These are phyloP conservation scores for Rhinolophus ferrumequinum DNA, from an alignment of 2,113 vertebrate genomes.

Conservation along the genomic window DNA sequence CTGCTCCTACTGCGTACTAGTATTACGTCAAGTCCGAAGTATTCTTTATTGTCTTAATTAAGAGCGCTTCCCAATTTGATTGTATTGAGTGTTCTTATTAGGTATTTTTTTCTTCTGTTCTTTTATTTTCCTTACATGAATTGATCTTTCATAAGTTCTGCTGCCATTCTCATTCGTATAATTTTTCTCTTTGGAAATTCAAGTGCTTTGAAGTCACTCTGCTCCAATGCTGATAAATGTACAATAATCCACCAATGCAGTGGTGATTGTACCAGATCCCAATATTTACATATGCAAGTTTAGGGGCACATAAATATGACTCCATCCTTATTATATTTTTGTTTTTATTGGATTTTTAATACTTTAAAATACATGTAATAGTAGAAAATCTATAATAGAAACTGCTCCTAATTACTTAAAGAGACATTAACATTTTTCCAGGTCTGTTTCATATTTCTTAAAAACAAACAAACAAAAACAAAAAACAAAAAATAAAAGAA, in stretches of 20 bases:
- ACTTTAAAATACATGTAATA: neutral
- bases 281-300: neutral
- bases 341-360: neutral
- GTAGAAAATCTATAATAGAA: neutral
- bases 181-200: neutral
- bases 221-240: neutral
- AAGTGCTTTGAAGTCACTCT: neutral
- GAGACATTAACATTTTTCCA: neutral
- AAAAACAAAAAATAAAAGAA: no score
- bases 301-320: neutral
- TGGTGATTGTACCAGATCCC: neutral
- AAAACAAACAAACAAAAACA: neutral
- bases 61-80: neutral
- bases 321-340: neutral
- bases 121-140: neutral
- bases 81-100: neutral
- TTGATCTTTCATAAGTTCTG: neutral
- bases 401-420: neutral
- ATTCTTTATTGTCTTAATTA: neutral
- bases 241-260: neutral
- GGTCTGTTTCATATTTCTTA: neutral
- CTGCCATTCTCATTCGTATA: neutral
- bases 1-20: neutral
- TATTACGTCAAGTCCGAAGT: neutral
- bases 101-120: neutral